Base-by-base conservation (phyloP, 30 jellyfish, hydroid and myxozoan genomes). In the Morbakka virulenta region DNA sequence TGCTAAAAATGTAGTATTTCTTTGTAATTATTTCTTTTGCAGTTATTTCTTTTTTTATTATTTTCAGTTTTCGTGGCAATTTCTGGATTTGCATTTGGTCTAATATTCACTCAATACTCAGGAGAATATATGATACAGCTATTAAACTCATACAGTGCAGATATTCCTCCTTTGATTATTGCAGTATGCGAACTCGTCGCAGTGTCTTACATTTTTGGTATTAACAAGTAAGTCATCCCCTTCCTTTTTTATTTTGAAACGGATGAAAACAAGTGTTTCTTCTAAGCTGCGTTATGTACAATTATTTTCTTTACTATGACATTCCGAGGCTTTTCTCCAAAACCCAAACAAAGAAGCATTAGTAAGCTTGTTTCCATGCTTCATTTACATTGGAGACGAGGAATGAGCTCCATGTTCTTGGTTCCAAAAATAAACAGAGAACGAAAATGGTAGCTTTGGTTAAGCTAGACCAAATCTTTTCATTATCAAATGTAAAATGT, bases 71-170 rank as follows among this genome's bases (percentile, higher is more conserved):
- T 68, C 62, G 76, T 89, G 26, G 97, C 95, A 2, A 68, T 81
- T 3, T 83, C 88, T 35, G 66, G 88, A 25, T 74, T 62, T 61
- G 79, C 76, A 50, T 41, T 77, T 66, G 96, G 96, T 36, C 87
- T 88, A 3, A 64, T 76, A 14, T 88, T 76, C 82, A 74, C 79
- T 62, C 82, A 62, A 50, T 66, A 74, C 36, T 70, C 94, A 20
- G 96, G 96, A 20, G 96, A 88, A 81, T 88, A 88, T 36, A 64
- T 76, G 2, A 73, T 88, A 27, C 96, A 88, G 78, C 83, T 88
- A 72, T 76, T 76, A 78, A 88, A 81, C 63, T 71, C 90, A 12
- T 88, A 78, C 83, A 73, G 96, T 47, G 74, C 74, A 33, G 96
- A 88, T 36, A 72, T 88, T 1, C 96, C 96, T 1, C 74, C 81